Percentiles rank a stretch among this genome's conserved stretches.
These are phyloP conservation scores for Disparrhopalites patrizii DNA, from an alignment of 2,888 invertebrate species.

Conservation along the genomic window DNA sequence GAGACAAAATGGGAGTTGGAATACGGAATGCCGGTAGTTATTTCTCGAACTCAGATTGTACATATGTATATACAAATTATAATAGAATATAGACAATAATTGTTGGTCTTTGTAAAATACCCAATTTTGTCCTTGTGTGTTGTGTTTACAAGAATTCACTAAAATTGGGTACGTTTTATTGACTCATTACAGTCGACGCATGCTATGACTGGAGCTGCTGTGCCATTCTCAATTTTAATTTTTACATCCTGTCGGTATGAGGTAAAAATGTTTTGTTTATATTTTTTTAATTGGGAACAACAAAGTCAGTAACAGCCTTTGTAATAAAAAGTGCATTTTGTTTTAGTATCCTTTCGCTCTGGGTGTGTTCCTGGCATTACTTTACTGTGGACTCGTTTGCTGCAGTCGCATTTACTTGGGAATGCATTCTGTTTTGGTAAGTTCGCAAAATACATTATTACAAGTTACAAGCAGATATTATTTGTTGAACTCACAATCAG, in stretches of 20 bases:
- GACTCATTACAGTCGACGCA: conserved; percentile 64
- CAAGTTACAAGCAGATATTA: too few species aligned
- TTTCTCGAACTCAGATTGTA: too few species aligned
- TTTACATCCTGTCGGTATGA: conserved; percentile 77
- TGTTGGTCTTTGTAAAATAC: neutral
- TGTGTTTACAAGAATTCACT: too few species aligned
- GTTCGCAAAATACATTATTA: conserved; percentile 50
- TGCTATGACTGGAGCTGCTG: conserved; percentile 83
- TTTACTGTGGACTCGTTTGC: conserved; percentile 71
- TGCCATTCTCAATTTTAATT: conserved; percentile 78
- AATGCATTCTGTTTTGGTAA: conserved; percentile 86
- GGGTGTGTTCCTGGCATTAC: conserved; percentile 53
- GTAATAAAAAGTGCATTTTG: neutral
- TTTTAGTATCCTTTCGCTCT: conserved; percentile 54
- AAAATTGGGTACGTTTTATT: too few species aligned
- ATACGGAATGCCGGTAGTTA: conserved; percentile 87
- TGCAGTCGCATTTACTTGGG: conserved; percentile 83
- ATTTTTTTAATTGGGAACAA: neutral
- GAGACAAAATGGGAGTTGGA: conserved; percentile 86
- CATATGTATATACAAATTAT: too few species aligned
- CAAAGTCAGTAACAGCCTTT: neutral
- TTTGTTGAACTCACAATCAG: too few species aligned
- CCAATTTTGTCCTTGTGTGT: too few species aligned
- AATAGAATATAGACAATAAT: neutral
- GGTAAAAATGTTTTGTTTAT: too few species aligned